A percentile compares a stretch with the other conserved stretches of the same genome.
Conservation (phyloP, 1,140 invertebrate genomes). For the Nymphalis io region DNA sequence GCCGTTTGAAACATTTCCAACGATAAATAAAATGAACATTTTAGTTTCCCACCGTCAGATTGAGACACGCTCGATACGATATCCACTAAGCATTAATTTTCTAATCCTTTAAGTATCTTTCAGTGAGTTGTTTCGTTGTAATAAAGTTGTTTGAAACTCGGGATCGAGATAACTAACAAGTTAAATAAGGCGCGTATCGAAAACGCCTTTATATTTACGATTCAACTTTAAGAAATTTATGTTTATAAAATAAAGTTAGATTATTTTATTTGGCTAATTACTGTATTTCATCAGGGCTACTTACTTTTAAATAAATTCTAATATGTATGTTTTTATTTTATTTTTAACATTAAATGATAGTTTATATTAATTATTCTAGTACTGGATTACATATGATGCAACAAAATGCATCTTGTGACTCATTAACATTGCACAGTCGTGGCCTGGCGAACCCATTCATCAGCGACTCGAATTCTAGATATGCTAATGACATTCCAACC, state of each 20-base stretch:
- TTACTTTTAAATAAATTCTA: background rate
- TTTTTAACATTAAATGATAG: too few species aligned
- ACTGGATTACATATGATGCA: background rate
- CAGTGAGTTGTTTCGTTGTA: slow-evolving; percentile 23
- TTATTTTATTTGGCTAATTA: background rate
- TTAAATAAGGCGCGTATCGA: slow-evolving; percentile 20
- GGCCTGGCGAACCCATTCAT: background rate
- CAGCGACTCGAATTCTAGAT: background rate
- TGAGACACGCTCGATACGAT: slow-evolving; percentile 10
- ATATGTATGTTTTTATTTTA: background rate
- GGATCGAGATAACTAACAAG: slow-evolving; percentile 30
- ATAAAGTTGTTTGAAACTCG: slow-evolving; percentile 24
- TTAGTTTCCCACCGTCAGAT: slow-evolving; percentile 2
- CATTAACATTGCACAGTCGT: slow-evolving; percentile 13
- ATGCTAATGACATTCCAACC: slow-evolving; percentile 1
- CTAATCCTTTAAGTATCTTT: slow-evolving; percentile 28
- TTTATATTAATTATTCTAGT: too few species aligned
- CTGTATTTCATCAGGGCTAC: background rate
- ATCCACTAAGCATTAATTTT: slow-evolving; percentile 25
- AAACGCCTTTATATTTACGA: slow-evolving; percentile 17
- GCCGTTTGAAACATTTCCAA: slow-evolving; percentile 20
- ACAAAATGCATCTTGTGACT: slow-evolving; percentile 14
- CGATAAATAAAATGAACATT: slow-evolving; percentile 20
- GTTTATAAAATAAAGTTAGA: background rate
- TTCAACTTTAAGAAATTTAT: background rate